Conservation (phyloP, 1,140 invertebrate species). For the Drosophila simulans region DNA sequence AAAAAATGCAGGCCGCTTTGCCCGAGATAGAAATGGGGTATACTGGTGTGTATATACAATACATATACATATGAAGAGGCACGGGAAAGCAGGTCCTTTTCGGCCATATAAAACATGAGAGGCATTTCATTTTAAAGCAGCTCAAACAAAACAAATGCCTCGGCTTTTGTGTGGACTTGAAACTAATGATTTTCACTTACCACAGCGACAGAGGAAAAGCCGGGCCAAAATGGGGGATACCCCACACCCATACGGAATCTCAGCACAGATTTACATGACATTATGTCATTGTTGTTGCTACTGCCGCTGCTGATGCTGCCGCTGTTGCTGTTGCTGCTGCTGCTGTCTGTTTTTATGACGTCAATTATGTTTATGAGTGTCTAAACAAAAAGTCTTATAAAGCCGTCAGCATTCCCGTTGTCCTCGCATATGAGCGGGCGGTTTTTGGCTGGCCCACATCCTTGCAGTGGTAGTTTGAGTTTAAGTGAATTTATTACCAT, state of each 20-base stretch:
- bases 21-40: slow-evolving; percentile 26
- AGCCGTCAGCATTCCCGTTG: slow-evolving; percentile 56
- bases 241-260: slow-evolving; percentile 42
- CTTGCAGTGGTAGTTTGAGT: slow-evolving; percentile 61
- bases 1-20: slow-evolving; percentile 70
- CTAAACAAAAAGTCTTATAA: slow-evolving; percentile 80
- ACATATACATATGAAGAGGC: background rate
- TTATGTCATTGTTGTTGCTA: slow-evolving; percentile 73
- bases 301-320: slow-evolving; percentile 5
- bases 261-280: slow-evolving; percentile 80
- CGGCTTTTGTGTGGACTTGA: slow-evolving; percentile 72
- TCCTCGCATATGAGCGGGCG: slow-evolving; percentile 12
- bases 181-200: slow-evolving; percentile 80
- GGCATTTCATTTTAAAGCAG: slow-evolving; percentile 78
- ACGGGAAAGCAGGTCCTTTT: slow-evolving; percentile 5
- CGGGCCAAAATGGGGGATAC: background rate
- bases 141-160: slow-evolving; percentile 78
- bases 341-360: slow-evolving; percentile 78
- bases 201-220: slow-evolving; percentile 5
- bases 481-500: slow-evolving; percentile 82
- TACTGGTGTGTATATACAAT: background rate
- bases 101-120: slow-evolving; percentile 70
- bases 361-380: slow-evolving; percentile 83
- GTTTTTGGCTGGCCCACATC: background rate
- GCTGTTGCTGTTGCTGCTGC: slow-evolving; percentile 24